phyloP scores from a whole-genome alignment of 2,797 vertebrate species.

The Acestrorhynchus altus region DNA sequence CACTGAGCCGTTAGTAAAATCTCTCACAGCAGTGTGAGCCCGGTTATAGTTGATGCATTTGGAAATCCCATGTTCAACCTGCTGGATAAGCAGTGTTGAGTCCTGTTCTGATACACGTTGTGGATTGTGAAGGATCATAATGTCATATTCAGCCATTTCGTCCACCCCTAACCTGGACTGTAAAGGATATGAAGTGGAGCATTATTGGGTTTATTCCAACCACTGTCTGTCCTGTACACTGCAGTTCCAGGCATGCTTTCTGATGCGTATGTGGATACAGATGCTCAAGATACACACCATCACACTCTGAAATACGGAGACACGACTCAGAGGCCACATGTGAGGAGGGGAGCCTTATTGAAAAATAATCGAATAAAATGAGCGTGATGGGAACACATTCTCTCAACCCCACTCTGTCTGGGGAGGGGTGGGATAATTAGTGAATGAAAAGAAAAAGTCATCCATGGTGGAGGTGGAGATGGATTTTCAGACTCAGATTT shows the following conservation, averaged over 20 bases:
- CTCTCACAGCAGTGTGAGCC: no score
- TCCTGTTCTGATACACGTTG: no score
- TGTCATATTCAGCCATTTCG: no score
- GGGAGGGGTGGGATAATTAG: conserved; percentile 57
- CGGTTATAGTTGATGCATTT: no score
- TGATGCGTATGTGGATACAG: conserved; percentile 33
- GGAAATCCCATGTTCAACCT: no score
- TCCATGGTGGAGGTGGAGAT: conserved; percentile 19
- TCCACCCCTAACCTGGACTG: neutral
- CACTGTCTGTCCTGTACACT: neutral
- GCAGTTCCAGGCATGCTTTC: neutral
- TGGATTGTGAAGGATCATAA: no score
- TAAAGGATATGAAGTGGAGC: neutral
- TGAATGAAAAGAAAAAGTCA: conserved; percentile 12
- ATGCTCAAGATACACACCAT: conserved; percentile 37
- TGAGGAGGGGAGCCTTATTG: conserved; percentile 48
- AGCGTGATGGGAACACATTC: conserved; percentile 42
- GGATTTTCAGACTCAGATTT: conserved; percentile 54
- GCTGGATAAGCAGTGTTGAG: no score
- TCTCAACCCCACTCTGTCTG: conserved; percentile 43
- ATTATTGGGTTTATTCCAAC: neutral
- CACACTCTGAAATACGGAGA: conserved; percentile 34
- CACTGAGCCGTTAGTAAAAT: no score
- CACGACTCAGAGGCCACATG: conserved; percentile 35
- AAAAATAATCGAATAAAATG: conserved; percentile 61